Evolutionary conservation across 2,888 invertebrate species (phyloP).

Genomic region (Anoplius nigerrimus): DNA sequence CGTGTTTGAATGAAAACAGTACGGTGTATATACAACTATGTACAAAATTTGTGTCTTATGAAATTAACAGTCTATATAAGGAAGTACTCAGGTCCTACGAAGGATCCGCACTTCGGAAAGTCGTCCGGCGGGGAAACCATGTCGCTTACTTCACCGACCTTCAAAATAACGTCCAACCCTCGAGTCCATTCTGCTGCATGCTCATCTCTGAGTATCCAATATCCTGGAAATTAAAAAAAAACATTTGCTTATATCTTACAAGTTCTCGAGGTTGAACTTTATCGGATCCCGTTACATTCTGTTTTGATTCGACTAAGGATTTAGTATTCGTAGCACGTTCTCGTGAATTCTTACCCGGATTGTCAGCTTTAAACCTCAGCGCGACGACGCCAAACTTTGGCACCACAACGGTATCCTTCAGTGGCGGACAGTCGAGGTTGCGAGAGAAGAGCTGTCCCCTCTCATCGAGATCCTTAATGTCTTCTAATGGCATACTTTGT

Average conservation of each 20-base stretch:
- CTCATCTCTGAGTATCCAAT: constrained; percentile 89
- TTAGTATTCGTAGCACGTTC: too few relatives aligned
- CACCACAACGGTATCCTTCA: constrained; percentile 85
- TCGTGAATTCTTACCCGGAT: constrained; percentile 78
- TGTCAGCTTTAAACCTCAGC: constrained; percentile 84
- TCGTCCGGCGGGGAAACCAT: constrained; percentile 82
- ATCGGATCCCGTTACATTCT: neutral
- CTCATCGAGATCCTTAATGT: constrained; percentile 79
- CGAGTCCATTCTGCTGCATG: constrained; percentile 84
- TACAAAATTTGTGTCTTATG: constrained; percentile 44
- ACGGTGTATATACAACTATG: constrained; percentile 64
- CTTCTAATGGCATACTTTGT: constrained; percentile 76
- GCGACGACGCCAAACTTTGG: constrained; percentile 84
- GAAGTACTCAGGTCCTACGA: constrained; percentile 85
- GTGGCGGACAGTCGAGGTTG: constrained; percentile 79
- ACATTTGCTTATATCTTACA: neutral
- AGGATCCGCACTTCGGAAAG: constrained; percentile 88
- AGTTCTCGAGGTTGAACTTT: neutral
- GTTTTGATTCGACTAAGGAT: too few relatives aligned
- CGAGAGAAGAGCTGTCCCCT: constrained; percentile 77
- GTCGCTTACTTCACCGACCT: constrained; percentile 82
- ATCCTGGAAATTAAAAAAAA: constrained; percentile 76
- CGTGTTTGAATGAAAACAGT: neutral
- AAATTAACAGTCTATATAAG: constrained; percentile 76
- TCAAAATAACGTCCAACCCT: constrained; percentile 84